phyloP scores from a whole-genome alignment of 2,888 invertebrate species.

The Drosophila quasianomalipes region DNA sequence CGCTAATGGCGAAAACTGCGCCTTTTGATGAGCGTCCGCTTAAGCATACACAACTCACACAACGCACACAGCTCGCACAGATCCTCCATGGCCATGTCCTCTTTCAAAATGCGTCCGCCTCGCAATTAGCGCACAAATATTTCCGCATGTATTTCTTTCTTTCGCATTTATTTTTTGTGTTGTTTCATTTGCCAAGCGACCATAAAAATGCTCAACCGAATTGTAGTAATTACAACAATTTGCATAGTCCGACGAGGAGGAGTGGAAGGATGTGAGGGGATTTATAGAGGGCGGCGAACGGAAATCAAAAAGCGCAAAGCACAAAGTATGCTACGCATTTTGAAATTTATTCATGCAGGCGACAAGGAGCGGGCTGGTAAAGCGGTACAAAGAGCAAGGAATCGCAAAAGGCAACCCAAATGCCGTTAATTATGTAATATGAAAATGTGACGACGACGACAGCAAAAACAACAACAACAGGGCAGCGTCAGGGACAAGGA shows the following conservation, averaged over 20 bases:
- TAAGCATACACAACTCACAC: slow-evolving; percentile 58
- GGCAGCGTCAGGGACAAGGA: slow-evolving; percentile 44
- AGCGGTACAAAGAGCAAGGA: not conserved
- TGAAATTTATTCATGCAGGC: slow-evolving; percentile 75
- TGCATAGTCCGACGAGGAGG: slow-evolving; percentile 64
- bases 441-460: slow-evolving; percentile 73
- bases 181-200: slow-evolving; percentile 53
- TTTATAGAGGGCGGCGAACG: slow-evolving; percentile 35
- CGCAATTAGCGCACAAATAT: slow-evolving; percentile 82
- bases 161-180: slow-evolving; percentile 17
- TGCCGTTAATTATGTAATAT: slow-evolving; percentile 80
- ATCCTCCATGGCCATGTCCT: slow-evolving; percentile 9
- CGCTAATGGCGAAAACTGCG: slow-evolving; percentile 75
- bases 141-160: slow-evolving; percentile 67
- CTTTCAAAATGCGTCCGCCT: slow-evolving; percentile 49
- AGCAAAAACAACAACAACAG: slow-evolving; percentile 34
- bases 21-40: slow-evolving; percentile 73
- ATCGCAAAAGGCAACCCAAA: slow-evolving; percentile 45
- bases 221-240: slow-evolving; percentile 82
- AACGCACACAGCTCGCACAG: slow-evolving; percentile 37
- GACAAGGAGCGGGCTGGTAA: slow-evolving; percentile 1
- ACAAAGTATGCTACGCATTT: slow-evolving; percentile 79
- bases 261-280: not conserved
- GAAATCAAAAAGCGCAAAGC: slow-evolving; percentile 80
- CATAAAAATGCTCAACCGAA: slow-evolving; percentile 81